These are phyloP conservation scores for Morinoia aosen DNA, from an alignment of 2,888 invertebrate genomes.

Conservation along the genomic window DNA sequence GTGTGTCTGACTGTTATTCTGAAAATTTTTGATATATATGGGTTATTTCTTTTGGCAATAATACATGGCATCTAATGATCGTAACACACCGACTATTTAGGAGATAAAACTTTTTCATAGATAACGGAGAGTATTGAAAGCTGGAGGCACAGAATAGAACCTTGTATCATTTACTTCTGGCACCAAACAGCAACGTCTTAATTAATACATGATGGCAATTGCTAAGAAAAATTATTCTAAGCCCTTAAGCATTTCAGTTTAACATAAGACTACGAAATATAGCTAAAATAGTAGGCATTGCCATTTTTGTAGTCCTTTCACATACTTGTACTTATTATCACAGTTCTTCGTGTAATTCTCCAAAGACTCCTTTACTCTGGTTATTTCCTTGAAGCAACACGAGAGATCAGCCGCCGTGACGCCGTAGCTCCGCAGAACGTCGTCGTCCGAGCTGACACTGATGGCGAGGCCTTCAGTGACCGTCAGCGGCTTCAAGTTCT, in stretches of 20 bases:
- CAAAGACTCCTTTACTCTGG: background rate
- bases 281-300: no score
- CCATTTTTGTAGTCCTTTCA: background rate
- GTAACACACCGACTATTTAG: no score
- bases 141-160: background rate
- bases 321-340: constrained; percentile 35
- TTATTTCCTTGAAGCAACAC: constrained; percentile 25
- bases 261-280: no score
- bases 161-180: background rate
- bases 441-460: background rate
- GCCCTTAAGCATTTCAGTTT: background rate
- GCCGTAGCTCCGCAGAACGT: background rate
- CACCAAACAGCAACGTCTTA: background rate
- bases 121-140: background rate
- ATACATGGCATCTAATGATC: no score
- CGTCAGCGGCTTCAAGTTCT: background rate
- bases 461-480: constrained; percentile 9
- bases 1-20: no score
- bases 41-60: no score
- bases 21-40: no score
- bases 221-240: background rate
- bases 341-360: background rate
- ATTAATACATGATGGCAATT: background rate
- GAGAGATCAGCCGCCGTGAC: background rate
- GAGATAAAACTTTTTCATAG: no score